Evolutionary conservation across 2,113 vertebrate genomes (phyloP).

Genomic region (Gracilinanus agilis): DNA sequence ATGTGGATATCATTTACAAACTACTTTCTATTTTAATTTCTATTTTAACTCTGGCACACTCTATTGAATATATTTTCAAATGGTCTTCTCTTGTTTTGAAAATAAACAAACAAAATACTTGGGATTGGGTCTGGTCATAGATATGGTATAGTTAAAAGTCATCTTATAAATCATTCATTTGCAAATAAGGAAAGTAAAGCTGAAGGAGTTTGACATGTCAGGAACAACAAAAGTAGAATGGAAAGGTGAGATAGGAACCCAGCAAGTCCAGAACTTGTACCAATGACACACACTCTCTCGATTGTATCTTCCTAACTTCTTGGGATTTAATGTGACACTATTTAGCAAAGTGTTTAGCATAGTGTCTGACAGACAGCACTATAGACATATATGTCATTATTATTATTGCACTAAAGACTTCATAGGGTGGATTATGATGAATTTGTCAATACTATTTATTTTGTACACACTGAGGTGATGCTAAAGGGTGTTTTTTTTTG

Average conservation of each 20-base stretch:
- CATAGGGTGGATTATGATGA: neutral
- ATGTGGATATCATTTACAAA: neutral
- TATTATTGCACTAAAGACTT: neutral
- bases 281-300: neutral
- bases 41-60: constrained; percentile 25
- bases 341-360: neutral
- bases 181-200: neutral
- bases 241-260: neutral
- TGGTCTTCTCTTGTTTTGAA: neutral
- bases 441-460: neutral
- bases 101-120: neutral
- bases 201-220: neutral
- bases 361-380: neutral
- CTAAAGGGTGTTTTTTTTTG: neutral
- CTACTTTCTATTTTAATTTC: constrained; percentile 15
- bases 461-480: neutral
- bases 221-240: neutral
- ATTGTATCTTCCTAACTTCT: neutral
- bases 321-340: neutral
- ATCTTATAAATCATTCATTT: neutral
- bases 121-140: neutral
- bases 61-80: neutral
- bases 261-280: neutral
- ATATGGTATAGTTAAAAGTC: neutral
- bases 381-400: neutral